Conservation (phyloP, 1,140 invertebrate genomes). For the Drosophila neocordata region DNA sequence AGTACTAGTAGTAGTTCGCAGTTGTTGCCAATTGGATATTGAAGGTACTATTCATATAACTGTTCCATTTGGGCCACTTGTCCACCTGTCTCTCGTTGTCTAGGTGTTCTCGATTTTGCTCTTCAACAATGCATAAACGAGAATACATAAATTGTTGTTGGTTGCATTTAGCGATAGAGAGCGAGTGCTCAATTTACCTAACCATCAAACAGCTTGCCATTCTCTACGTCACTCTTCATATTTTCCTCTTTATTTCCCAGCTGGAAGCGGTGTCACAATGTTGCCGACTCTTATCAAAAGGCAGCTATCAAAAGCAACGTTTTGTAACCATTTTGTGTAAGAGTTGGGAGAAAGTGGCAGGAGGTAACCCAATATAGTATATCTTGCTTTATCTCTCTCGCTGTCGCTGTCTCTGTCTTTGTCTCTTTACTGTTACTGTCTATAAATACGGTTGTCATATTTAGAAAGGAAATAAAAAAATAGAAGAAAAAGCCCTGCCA, state of each 20-base stretch:
- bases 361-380: neutral
- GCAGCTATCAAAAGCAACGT: constrained; percentile 46
- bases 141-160: neutral
- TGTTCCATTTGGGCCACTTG: constrained; percentile 9
- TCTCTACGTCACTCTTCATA: neutral
- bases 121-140: neutral
- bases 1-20: neutral
- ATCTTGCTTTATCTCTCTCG: neutral
- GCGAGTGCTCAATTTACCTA: neutral
- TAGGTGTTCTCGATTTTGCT: neutral
- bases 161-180: neutral
- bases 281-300: constrained; percentile 47
- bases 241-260: neutral
- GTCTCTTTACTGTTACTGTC: neutral
- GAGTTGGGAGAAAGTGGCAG: neutral
- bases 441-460: neutral
- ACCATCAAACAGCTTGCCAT: too few species aligned
- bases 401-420: neutral
- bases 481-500: neutral
- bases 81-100: too few species aligned
- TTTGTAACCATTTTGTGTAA: constrained; percentile 37
- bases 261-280: constrained; percentile 25
- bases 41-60: neutral
- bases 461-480: neutral
- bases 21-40: neutral